Percentiles rank a stretch among this genome's conserved stretches.
Evolutionary conservation across 2,888 invertebrate genomes (phyloP).

Genomic region (Acronicta aceris): DNA sequence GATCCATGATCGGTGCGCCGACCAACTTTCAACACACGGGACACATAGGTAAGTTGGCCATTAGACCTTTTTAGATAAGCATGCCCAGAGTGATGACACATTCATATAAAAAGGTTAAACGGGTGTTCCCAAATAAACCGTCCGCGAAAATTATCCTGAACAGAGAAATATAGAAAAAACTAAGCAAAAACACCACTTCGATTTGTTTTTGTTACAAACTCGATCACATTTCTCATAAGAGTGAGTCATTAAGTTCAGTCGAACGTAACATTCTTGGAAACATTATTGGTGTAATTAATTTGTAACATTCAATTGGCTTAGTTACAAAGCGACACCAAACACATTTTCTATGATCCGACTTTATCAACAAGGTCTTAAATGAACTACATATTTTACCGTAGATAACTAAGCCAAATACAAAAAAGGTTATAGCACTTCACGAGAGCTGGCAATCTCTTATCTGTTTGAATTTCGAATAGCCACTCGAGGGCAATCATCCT

Average conservation of each 20-base stretch:
- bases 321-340: background rate
- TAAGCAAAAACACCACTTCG: conserved; percentile 3
- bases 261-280: conserved; percentile 40
- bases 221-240: conserved; percentile 31
- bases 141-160: background rate
- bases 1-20: conserved; percentile 98
- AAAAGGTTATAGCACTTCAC: background rate
- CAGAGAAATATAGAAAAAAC: conserved; percentile 19
- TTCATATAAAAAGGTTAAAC: no score
- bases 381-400: background rate
- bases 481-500: conserved; percentile 61
- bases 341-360: background rate
- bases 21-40: conserved; percentile 98
- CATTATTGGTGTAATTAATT: conserved; percentile 21
- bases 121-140: background rate
- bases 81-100: no score
- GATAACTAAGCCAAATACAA: background rate
- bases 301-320: conserved; percentile 7
- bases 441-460: conserved; percentile 39
- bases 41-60: conserved; percentile 81
- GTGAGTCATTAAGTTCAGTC: conserved; percentile 38
- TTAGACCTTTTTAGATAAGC: conserved; percentile 4
- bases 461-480: conserved; percentile 42
- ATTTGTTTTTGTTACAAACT: conserved; percentile 33
- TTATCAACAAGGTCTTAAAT: background rate